A percentile compares a stretch with the other conserved stretches of the same genome.
Evolutionary conservation across 2,113 vertebrate genomes (phyloP).

Genomic region (Phaetusa simplex): DNA sequence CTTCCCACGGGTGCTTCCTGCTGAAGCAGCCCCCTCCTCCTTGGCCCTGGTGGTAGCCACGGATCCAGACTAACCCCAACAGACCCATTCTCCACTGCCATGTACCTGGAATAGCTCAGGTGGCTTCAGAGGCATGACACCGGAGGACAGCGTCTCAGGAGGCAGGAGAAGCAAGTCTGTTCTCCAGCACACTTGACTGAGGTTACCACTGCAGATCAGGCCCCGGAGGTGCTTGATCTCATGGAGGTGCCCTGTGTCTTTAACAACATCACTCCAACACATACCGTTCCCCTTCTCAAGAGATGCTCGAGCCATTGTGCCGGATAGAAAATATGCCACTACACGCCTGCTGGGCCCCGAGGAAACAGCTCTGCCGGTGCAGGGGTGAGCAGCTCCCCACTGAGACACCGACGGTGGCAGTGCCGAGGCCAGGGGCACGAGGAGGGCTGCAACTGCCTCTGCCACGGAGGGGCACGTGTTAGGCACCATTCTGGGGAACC

Average conservation of each 20-base stretch:
- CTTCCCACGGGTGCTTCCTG: not conserved
- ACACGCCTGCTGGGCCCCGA: not conserved
- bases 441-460: not conserved
- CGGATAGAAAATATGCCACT: slow-evolving; percentile 25
- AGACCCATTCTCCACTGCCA: not conserved
- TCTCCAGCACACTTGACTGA: not conserved
- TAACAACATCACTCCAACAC: not conserved
- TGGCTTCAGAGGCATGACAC: not conserved
- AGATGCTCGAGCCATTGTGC: not conserved
- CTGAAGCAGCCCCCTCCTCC: not conserved
- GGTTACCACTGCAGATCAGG: not conserved
- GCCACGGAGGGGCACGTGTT: too few species aligned
- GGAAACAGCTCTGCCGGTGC: not conserved
- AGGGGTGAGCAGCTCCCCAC: not conserved
- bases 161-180: not conserved
- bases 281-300: slow-evolving; percentile 21
- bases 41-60: not conserved
- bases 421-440: not conserved
- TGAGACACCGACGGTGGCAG: not conserved
- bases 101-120: not conserved
- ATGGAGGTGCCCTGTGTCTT: not conserved
- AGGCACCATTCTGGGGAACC: not conserved
- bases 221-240: not conserved
- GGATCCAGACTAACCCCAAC: not conserved
- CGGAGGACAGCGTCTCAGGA: not conserved